Conservation (phyloP, 2,113 vertebrate species). For the Trogon melanurus region DNA sequence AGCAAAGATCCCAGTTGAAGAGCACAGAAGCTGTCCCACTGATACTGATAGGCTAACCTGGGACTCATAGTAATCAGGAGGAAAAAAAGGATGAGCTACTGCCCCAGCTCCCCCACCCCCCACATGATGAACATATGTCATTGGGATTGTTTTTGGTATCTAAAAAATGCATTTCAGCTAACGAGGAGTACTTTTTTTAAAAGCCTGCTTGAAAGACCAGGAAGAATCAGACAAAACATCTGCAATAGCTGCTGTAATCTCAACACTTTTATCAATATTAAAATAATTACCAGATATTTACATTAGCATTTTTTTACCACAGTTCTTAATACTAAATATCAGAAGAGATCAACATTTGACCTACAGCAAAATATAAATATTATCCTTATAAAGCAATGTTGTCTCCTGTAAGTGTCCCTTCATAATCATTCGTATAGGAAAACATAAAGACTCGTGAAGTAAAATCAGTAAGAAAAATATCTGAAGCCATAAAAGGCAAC, state of each 20-base stretch:
- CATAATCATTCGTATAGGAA: neutral
- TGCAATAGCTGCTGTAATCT: neutral
- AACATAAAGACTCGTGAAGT: neutral
- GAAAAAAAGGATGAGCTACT: neutral
- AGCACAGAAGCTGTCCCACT: neutral
- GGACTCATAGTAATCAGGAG: neutral
- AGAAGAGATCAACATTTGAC: neutral
- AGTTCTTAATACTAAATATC: neutral
- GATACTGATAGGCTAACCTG: neutral
- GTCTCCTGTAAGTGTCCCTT: neutral
- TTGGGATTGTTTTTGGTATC: neutral
- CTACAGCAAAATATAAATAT: neutral
- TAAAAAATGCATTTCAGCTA: neutral
- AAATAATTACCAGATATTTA: neutral
- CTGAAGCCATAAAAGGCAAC: neutral
- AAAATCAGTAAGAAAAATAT: neutral
- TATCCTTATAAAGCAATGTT: neutral
- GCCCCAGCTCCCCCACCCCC: fast-evolving
- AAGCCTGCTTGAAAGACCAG: neutral
- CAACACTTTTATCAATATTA: neutral
- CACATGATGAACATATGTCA: neutral
- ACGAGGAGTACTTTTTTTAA: fast-evolving
- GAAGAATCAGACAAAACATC: neutral
- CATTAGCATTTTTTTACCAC: neutral
- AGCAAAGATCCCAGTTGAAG: neutral